Evolutionary conservation across 2,888 invertebrate species (phyloP).

Genomic region (Cryptus viduatorius): DNA sequence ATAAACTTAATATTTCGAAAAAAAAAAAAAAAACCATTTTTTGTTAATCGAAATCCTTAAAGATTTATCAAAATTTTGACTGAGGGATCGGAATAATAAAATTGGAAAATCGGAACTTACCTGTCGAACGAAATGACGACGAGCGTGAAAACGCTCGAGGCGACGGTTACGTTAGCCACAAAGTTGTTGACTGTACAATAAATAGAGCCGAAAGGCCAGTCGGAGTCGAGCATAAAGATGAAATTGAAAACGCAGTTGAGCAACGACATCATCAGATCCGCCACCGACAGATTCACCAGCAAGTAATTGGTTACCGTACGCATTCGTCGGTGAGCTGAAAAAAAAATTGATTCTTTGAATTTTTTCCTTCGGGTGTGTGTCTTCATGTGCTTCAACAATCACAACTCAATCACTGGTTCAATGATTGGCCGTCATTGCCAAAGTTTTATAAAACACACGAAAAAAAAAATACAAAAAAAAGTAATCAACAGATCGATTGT

Average conservation of each 20-base stretch:
- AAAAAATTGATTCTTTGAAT: conserved; percentile 35
- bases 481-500: too few species aligned
- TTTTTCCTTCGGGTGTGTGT: too few species aligned
- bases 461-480: background rate
- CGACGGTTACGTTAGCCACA: conserved; percentile 95
- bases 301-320: conserved; percentile 97
- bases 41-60: too few species aligned
- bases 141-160: conserved; percentile 97
- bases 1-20: too few species aligned
- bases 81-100: too few species aligned
- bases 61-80: too few species aligned
- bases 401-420: too few species aligned
- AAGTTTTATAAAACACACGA: background rate
- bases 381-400: too few species aligned
- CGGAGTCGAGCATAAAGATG: conserved; percentile 94
- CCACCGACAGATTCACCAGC: conserved; percentile 94
- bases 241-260: conserved; percentile 96
- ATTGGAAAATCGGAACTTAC: conserved; percentile 86
- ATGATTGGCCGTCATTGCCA: too few species aligned
- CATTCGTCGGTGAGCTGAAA: conserved; percentile 92
- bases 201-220: conserved; percentile 95
- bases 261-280: conserved; percentile 94
- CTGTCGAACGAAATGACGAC: conserved; percentile 97
- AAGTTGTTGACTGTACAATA: conserved; percentile 97
- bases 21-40: background rate